phyloP scores from a whole-genome alignment of 2,113 vertebrate genomes.

The Xenotilapia leptura region DNA sequence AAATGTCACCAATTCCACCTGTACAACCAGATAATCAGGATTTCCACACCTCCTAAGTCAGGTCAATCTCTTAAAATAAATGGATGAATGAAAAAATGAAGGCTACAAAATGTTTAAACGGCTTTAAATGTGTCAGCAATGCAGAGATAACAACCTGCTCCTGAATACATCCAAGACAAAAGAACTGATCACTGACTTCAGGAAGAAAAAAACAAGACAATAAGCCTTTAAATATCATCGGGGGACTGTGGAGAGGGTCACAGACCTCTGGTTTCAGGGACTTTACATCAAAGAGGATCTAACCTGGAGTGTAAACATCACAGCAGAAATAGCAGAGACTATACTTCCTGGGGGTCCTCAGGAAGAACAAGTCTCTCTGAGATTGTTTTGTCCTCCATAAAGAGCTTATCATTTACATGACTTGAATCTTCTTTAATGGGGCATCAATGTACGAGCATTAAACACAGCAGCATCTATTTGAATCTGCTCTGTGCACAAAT shows the following conservation, averaged over 20 bases:
- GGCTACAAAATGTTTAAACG: accelerated
- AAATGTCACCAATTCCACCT: background rate
- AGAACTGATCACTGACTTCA: background rate
- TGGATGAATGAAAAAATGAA: background rate
- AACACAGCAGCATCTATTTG: background rate
- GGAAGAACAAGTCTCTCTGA: background rate
- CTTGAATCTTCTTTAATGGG: background rate
- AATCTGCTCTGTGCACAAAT: background rate
- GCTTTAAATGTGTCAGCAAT: background rate
- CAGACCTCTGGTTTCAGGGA: background rate
- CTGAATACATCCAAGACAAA: background rate
- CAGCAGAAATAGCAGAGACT: background rate
- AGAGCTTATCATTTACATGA: background rate
- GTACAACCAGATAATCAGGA: background rate
- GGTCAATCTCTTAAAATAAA: background rate
- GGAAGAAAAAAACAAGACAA: background rate
- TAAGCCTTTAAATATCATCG: background rate
- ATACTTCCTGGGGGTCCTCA: background rate
- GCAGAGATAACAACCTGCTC: background rate
- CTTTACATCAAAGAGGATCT: background rate
- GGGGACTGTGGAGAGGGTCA: background rate
- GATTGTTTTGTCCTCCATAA: background rate
- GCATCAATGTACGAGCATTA: background rate
- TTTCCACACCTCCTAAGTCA: accelerated
- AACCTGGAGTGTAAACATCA: background rate